phyloP scores from a whole-genome alignment of 2,113 vertebrate species.

The Stigmatopora nigra region DNA sequence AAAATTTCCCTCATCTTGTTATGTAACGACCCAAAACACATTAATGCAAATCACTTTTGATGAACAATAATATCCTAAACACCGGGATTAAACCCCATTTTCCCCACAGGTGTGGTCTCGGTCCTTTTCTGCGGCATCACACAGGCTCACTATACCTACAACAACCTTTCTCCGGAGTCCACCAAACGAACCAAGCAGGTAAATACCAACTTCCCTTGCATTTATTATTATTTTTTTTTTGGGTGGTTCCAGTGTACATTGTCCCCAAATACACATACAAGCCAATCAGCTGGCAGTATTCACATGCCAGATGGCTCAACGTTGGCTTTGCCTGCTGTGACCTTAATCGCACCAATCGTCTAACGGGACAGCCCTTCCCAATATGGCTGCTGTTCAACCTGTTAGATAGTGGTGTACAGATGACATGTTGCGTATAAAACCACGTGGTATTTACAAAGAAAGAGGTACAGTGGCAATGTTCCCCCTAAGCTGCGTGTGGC shows the following conservation, averaged over 20 bases:
- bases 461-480: not conserved
- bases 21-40: no score
- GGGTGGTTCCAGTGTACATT: not conserved
- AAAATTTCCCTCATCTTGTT: no score
- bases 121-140: constrained; percentile 95
- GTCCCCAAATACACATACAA: not conserved
- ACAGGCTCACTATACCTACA: constrained; percentile 93
- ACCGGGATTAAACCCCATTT: not conserved
- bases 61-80: no score
- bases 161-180: constrained; percentile 88
- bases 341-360: constrained; percentile 52
- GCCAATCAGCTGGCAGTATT: not conserved
- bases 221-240: not conserved
- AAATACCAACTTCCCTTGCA: constrained; percentile 5
- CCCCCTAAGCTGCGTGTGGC: no score
- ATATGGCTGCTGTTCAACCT: not conserved
- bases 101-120: constrained; percentile 81
- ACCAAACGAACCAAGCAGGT: constrained; percentile 93
- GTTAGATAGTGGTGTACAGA: constrained; percentile 25
- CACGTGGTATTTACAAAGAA: not conserved
- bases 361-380: constrained; percentile 39
- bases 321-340: constrained; percentile 52
- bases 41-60: not conserved
- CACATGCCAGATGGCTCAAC: constrained; percentile 48
- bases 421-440: not conserved